A percentile compares a stretch with the other conserved stretches of the same genome.
Evolutionary conservation across 92 coral and sea anemone genomes (phyloP).

Genomic region (Bergia puertoricense): DNA sequence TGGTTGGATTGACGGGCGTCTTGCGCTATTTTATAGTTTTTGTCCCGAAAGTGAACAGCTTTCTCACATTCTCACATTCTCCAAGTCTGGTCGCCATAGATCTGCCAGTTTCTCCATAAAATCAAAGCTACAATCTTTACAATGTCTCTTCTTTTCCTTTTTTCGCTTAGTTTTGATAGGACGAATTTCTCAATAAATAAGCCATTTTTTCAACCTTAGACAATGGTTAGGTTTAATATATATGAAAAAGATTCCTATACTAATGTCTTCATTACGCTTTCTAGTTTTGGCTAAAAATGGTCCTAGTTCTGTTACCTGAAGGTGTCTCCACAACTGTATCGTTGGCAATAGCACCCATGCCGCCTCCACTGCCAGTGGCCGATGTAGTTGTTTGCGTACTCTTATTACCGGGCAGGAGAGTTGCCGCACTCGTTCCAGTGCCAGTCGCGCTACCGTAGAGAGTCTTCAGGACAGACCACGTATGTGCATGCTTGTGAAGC

Average conservation of each 20-base stretch:
- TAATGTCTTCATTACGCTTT: background rate
- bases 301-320: constrained; percentile 51
- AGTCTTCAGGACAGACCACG: constrained; percentile 93
- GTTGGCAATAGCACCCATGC: constrained; percentile 55
- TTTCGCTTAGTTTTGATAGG: too few relatives aligned
- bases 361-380: constrained; percentile 73
- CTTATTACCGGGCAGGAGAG: constrained; percentile 61
- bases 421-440: constrained; percentile 54
- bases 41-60: too few relatives aligned
- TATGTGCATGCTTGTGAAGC: constrained; percentile 94
- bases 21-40: too few relatives aligned
- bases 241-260: background rate
- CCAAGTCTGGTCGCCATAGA: too few relatives aligned
- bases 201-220: too few relatives aligned
- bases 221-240: background rate
- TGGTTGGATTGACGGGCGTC: too few relatives aligned
- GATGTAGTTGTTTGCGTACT: constrained; percentile 48
- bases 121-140: too few relatives aligned
- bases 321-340: constrained; percentile 56
- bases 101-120: too few relatives aligned
- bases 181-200: too few relatives aligned
- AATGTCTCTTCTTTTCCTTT: too few relatives aligned
- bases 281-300: background rate
- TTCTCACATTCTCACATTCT: too few relatives aligned
- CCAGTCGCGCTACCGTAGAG: constrained; percentile 77